Base-by-base conservation (phyloP, 2,888 invertebrate species). In the Hypercompe scribonia region DNA sequence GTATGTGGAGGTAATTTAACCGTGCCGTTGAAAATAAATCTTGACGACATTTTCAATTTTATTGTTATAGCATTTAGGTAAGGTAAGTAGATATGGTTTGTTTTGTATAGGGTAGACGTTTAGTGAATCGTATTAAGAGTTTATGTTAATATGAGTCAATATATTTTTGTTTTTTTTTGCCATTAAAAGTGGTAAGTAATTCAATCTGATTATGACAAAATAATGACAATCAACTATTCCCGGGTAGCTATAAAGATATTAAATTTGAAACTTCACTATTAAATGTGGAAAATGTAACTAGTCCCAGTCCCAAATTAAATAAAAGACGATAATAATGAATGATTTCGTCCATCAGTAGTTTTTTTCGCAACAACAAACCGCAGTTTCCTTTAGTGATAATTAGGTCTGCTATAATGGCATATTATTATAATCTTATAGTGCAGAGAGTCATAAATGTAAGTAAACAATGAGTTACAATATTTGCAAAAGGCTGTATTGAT, bases 31-130 rank as follows among this genome's bases (percentile, higher is more conserved):
- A 42, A 31, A 61, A 71, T 71, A 71, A 71, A 70, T 68, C 71
- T 74, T 72, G 33, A 58, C 61, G 65, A 70, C 71, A 72, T 72
- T 69, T 63, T 65, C 36, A 71, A 64, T 69, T 78, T 73, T 54
- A 71, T 50, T 39, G 28, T 71, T 61, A 46, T 67, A 66, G 39
- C 66, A 46, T 65, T 68, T 74, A 73, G 73, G 70, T 28, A 11
- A 54, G 10, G 50, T 63, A 70, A 70, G 24, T 5, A 31, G 11
- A 66, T 46, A 33, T 10, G 46, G 46, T 66, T 46, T 66, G 13
- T 46, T 66, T 66, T 33, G n/a, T n/a, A 46, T 66, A 4, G 31
- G 31, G 18, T 61, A 31, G 18, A 61, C 31, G 2, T 18, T 31
- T 31, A 7, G 28, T 31, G 61, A 31, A 4, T 61, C 5, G 21